Base-by-base conservation (phyloP, 2,888 invertebrate genomes). In the Drosophila suboccidentalis region DNA sequence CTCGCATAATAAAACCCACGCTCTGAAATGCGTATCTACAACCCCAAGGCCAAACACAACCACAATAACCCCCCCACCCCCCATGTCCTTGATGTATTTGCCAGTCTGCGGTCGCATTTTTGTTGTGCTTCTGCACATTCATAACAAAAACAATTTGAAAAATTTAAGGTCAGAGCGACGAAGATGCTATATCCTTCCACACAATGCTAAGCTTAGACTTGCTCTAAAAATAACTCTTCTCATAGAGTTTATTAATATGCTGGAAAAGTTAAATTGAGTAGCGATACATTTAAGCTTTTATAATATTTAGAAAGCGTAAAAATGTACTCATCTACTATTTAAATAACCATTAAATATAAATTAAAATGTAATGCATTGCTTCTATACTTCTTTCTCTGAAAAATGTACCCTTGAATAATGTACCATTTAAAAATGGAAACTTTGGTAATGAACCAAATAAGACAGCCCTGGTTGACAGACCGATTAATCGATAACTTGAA, bases 71-170 rank as follows among this genome's bases (percentile, higher is more conserved):
- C 17, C 62, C 55, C 46, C 17, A 34, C 43, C 50, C 47, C 50
- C 54, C 66, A 63, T 75, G 78, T 80, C 75, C 77, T 73, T 77
- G 77, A 38, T 19, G 70, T 32, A 62, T 53, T 67, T 73, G 68
- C 46, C 47, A 49, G 78, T 76, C 63, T 69, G 70, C 72, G 71
- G 72, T 79, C 75, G 79, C 49, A 65, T 71, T 71, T 91, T 87
- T 90, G 91, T 91, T 90, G 80, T 88, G 83, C 71, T 89, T 91
- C 91, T 85, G 51, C 75, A 68, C 57, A 75, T 90, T 90, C 90
- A 87, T 84, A 89, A 87, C 89, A 87, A 84, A 76, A 84, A 76
- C 77, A 74, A 87, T 46, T 74, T 11, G 3, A 11, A 8, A 43
- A 19, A 17, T 19, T 5, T 15, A 13, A n/a, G 9, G 5, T 29